Conservation (phyloP, 2,797 vertebrate genomes). For the Peromyscus melanophrys region DNA sequence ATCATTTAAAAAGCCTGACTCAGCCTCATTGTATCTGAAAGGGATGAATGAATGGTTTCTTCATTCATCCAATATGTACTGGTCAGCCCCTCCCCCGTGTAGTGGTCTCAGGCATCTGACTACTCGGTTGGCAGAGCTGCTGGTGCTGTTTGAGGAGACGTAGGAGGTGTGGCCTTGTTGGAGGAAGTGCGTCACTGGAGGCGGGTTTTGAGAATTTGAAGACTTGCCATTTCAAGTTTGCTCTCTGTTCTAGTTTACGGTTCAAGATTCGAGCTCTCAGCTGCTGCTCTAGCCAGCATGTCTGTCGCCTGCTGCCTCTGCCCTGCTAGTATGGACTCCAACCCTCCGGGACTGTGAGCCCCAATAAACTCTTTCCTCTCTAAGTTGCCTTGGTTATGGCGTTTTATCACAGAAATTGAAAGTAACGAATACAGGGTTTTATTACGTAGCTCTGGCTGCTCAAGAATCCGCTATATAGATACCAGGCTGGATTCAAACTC, state of each 20-base stretch:
- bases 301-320: not conserved
- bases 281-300: not conserved
- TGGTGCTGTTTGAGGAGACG: not conserved
- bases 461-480: not conserved
- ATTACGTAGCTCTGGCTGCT: not conserved
- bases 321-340: not conserved
- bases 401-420: not conserved
- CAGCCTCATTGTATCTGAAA: not conserved
- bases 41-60: not conserved
- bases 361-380: not conserved
- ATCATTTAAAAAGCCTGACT: not conserved
- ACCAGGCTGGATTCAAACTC: not conserved
- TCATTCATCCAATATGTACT: not conserved
- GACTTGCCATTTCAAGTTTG: not conserved
- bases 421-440: not conserved
- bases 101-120: not conserved
- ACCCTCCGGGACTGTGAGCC: not conserved
- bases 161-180: not conserved
- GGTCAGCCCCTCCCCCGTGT: not conserved
- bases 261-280: not conserved
- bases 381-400: not conserved
- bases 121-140: not conserved
- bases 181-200: not conserved
- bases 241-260: not conserved
- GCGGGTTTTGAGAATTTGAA: not conserved